phyloP scores from a whole-genome alignment of 2,113 vertebrate species.

The Petaurus breviceps region DNA sequence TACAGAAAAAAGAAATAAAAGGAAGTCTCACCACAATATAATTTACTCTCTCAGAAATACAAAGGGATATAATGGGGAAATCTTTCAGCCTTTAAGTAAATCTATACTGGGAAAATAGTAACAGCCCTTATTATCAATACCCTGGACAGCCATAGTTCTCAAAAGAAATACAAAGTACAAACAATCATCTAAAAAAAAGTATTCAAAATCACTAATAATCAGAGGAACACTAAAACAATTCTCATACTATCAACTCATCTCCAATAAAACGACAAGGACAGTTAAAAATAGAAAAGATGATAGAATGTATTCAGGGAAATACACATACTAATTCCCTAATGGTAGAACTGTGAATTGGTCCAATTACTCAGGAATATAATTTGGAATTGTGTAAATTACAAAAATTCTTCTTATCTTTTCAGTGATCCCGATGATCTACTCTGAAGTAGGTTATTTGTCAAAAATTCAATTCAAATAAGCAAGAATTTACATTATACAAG shows the following conservation, averaged over 20 bases:
- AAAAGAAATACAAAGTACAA: neutral
- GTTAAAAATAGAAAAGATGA: neutral
- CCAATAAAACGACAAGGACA: neutral
- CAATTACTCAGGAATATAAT: neutral
- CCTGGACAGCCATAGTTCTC: neutral
- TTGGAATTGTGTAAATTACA: neutral
- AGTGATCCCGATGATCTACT: neutral
- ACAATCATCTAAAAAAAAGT: neutral
- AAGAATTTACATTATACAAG: neutral
- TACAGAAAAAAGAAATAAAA: neutral
- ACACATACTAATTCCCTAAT: neutral
- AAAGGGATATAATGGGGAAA: neutral
- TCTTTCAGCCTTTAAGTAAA: neutral
- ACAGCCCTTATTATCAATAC: neutral
- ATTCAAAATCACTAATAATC: neutral
- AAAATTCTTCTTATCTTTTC: neutral
- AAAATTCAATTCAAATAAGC: neutral
- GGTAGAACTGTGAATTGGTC: neutral
- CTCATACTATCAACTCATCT: neutral
- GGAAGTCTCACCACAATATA: neutral
- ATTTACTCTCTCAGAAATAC: neutral
- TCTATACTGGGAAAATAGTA: neutral
- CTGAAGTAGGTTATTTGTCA: neutral
- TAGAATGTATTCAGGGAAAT: neutral
- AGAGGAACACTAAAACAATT: neutral